Evolutionary conservation across 2,888 invertebrate genomes (phyloP), one percentile per base, ranked within the genome.

Genomic region (Drosophila pseudotalamancana): DNA sequence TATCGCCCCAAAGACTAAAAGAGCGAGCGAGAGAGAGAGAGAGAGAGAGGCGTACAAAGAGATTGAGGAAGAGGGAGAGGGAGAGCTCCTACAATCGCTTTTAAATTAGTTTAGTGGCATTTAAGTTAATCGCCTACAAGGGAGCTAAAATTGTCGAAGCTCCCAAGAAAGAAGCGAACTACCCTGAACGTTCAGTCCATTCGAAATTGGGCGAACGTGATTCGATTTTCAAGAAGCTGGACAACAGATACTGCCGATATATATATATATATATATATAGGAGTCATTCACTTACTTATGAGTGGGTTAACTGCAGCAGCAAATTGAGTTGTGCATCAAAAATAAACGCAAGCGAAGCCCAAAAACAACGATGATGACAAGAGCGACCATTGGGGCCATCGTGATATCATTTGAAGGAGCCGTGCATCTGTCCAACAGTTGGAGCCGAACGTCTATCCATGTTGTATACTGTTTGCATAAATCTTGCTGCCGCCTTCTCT

Each of bases 61-160:
- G 11, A n/a, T n/a, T 8, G 39, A 12, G 35, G 23, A 25, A 21
- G 31, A 43, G 35, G 8, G 56, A 35, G 42, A 27, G 37, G 35
- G 46, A 40, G 35, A 40, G 82, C 84, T 80, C 77, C 88, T 83
- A 74, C 89, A 90, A 89, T 90, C 87, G 89, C 70, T 89, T 89
- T 89, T 89, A 89, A 89, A 89, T 89, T 89, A 89, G 88, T 89
- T 89, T 88, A 89, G 85, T 89, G 84, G 88, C 88, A 87, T 88
- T 90, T 89, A 87, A 86, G 48, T 83, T 86, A 86, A 88, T 88
- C 84, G 86, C 78, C 81, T 85, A 81, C 77, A 88, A 87, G 88
- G 85, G 79, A 88, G 89, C 81, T 73, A 83, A 88, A 78, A 85
- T 83, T 77, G 77, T 77, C 72, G 62, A 61, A 42, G 45, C 32